A percentile compares a stretch with the other conserved stretches of the same genome.
Conservation (phyloP, 1,140 invertebrate genomes). For the Drosophila orena region DNA sequence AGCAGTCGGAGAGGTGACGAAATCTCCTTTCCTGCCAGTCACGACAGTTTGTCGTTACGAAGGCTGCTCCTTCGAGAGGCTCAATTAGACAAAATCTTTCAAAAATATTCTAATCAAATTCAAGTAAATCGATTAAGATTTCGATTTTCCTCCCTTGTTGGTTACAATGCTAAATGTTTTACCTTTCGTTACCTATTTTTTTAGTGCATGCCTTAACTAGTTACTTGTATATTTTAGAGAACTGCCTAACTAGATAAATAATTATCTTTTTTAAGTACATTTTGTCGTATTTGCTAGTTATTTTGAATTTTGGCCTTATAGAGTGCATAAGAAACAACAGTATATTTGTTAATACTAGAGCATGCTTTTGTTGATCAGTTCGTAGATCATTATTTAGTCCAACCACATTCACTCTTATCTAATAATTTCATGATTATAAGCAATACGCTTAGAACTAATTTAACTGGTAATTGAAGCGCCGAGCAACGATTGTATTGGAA, state of each 20-base stretch:
- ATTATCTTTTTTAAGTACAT: slow-evolving; percentile 7
- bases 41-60: slow-evolving; percentile 23
- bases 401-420: slow-evolving; percentile 43
- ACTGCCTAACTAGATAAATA: slow-evolving; percentile 8
- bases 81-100: slow-evolving; percentile 18
- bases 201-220: slow-evolving; percentile 36
- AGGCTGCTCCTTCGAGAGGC: slow-evolving; percentile 27
- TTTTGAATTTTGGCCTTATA: slow-evolving; percentile 36
- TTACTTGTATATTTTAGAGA: slow-evolving; percentile 12
- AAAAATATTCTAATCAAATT: neutral
- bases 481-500: slow-evolving; percentile 75
- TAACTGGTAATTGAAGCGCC: slow-evolving; percentile 39
- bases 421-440: slow-evolving; percentile 42
- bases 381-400: slow-evolving; percentile 42
- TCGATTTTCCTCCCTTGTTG: slow-evolving; percentile 17
- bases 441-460: slow-evolving; percentile 25
- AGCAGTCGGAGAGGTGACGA: slow-evolving; percentile 16
- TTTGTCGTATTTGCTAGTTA: slow-evolving; percentile 25
- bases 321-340: neutral
- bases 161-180: slow-evolving; percentile 23
- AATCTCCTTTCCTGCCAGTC: slow-evolving; percentile 5
- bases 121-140: neutral
- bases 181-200: slow-evolving; percentile 18
- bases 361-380: slow-evolving; percentile 39
- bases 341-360: slow-evolving; percentile 10